Evolutionary conservation across 2,888 invertebrate genomes (phyloP), one percentile per base, ranked within the genome.

Genomic region (Pantelozetes paolii): DNA sequence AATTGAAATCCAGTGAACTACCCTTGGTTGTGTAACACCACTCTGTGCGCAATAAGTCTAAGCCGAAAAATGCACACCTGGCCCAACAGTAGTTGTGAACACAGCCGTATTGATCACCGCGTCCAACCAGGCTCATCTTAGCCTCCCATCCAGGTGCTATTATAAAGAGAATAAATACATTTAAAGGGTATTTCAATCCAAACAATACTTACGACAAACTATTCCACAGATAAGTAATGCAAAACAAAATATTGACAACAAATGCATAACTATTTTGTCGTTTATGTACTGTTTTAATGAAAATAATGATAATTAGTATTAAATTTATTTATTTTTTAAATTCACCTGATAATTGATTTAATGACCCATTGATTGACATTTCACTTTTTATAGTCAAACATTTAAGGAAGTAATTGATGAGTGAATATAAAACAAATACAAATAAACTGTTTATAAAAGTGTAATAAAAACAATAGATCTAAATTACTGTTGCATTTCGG

Each of bases 21-120:
- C 59, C 59, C 20, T 30, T 28, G 13, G 59, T 59, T 13, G 59
- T 59, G 30, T 30, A 59, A 15, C 59, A 59, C 59, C 59, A 59
- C 13, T 59, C 59, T 5, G n/a, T 50, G 3, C 23, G n/a, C 5
- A 50, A 20, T 20, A 50, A 15, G 2, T 20, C 50, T 5, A 50
- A 20, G 1, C 50, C 50, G 1, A 50, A 50, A 20, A 50, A 50
- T 23, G 50, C 23, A 50, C 50, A 50, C 15, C 50, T 50, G 6
- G 50, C 50, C 50, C 50, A 50, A 50, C 50, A 50, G 6, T 20
- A n/a, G 20, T 20, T 50, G 2, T 20, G 1, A 11, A 20, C 20
- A 11, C 50, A 50, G 23, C 50, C 50, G 20, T n/a, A 23, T 3
- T 1, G 2, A 11, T 50, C 50, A 5, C 20, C 15, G 3, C 50